Percentiles rank a stretch among this genome's conserved stretches.
Conservation (phyloP, 2,888 invertebrate species). For the Dolichopus griseipennis region DNA sequence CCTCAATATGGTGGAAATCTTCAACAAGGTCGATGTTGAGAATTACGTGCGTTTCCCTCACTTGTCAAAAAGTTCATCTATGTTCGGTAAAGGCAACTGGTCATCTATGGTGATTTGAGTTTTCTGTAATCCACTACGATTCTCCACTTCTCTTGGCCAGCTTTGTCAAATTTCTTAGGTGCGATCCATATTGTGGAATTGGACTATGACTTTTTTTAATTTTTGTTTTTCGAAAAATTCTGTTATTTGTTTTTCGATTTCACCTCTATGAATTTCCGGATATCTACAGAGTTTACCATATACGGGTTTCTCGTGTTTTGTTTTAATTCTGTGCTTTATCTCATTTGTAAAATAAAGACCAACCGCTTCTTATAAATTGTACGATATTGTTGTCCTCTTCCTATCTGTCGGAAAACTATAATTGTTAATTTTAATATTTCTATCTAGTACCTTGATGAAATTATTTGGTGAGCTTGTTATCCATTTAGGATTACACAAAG, state of each 20-base stretch:
- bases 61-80: too few species aligned
- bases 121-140: too few species aligned
- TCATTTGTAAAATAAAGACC: constrained; percentile 22
- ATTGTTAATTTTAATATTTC: constrained; percentile 6
- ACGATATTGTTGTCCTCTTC: not conserved
- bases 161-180: too few species aligned
- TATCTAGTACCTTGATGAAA: constrained; percentile 13
- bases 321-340: constrained; percentile 24
- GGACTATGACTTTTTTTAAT: constrained; percentile 9
- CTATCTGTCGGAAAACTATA: constrained; percentile 11
- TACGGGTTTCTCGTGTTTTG: constrained; percentile 23
- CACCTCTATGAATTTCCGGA: constrained; percentile 21
- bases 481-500: constrained; percentile 12
- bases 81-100: too few species aligned
- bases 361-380: constrained; percentile 11
- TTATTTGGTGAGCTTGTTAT: constrained; percentile 11
- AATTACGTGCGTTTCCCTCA: too few species aligned
- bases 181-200: too few species aligned
- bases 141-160: too few species aligned
- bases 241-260: constrained; percentile 21
- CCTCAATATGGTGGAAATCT: too few species aligned
- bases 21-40: too few species aligned
- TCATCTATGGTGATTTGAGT: too few species aligned
- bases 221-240: constrained; percentile 15
- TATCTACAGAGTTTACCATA: constrained; percentile 24